Percentiles rank a stretch among this genome's conserved stretches.
Evolutionary conservation across 2,888 invertebrate species (phyloP).

Genomic region (Neoitamus cyanurus): DNA sequence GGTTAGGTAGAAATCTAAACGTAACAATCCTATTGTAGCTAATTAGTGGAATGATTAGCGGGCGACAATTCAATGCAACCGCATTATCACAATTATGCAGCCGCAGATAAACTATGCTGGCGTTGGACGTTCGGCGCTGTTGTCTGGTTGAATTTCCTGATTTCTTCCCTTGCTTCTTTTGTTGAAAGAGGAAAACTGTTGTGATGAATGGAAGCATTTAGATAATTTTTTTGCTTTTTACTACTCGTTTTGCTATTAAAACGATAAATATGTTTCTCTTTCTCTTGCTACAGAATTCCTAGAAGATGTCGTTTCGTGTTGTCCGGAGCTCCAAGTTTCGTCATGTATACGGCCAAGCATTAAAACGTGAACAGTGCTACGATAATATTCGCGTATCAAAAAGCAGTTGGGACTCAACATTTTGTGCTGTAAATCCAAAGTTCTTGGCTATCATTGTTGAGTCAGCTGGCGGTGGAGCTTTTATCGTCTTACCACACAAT

Average conservation of each 20-base stretch:
- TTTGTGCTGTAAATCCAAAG: conserved; percentile 98
- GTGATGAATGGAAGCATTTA: background rate
- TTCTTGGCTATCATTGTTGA: conserved; percentile 97
- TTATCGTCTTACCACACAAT: conserved; percentile 92
- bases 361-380: conserved; percentile 96
- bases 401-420: conserved; percentile 98
- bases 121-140: background rate
- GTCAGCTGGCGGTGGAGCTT: conserved; percentile 95
- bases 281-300: conserved; percentile 12
- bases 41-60: conserved; percentile 11
- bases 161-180: background rate
- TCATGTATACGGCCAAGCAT: conserved; percentile 88
- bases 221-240: background rate
- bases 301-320: conserved; percentile 93
- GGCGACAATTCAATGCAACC: conserved; percentile 23
- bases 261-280: conserved; percentile 7
- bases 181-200: background rate
- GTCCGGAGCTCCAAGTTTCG: conserved; percentile 98
- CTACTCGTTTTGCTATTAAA: background rate
- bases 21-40: background rate
- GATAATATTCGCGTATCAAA: conserved; percentile 97
- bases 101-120: conserved; percentile 15
- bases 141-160: conserved; percentile 41
- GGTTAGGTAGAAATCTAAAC: background rate
- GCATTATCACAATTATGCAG: conserved; percentile 34